Percentiles rank a stretch among this genome's conserved stretches.
Conservation (phyloP, 92 coral and sea anemone species). For the Actinostola sp. region DNA sequence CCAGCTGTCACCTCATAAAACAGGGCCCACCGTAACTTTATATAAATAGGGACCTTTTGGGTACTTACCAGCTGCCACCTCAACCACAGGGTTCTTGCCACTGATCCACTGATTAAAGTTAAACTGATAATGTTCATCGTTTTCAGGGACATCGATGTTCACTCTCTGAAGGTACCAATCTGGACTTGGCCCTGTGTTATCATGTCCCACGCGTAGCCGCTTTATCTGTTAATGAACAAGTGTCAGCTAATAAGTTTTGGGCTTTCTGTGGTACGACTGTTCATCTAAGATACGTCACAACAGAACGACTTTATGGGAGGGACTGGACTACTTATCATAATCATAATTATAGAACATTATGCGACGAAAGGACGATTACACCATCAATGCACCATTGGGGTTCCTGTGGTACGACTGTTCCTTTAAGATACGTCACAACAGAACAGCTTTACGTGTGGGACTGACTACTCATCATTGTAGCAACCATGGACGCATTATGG, state of each 20-base stretch:
- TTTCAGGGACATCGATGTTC: constrained; percentile 67
- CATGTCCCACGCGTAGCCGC: constrained; percentile 69
- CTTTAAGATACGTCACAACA: too few species aligned
- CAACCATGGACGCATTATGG: too few species aligned
- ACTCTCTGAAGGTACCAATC: constrained; percentile 87
- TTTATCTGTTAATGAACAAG: constrained; percentile 43
- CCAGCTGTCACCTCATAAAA: constrained; percentile 52
- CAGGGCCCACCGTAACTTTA: too few species aligned
- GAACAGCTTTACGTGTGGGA: too few species aligned
- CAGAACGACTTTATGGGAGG: too few species aligned
- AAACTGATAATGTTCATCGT: constrained; percentile 75
- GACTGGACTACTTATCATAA: too few species aligned
- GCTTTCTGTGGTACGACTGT: neutral
- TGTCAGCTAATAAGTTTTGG: neutral
- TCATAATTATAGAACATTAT: too few species aligned
- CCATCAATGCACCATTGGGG: too few species aligned
- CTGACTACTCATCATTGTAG: too few species aligned
- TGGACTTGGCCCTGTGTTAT: constrained; percentile 72
- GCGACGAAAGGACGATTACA: too few species aligned
- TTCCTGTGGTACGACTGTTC: too few species aligned
- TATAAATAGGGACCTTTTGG: constrained; percentile 2
- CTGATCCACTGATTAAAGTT: constrained; percentile 82
- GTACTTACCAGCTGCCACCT: constrained; percentile 58
- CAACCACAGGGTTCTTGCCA: constrained; percentile 65
- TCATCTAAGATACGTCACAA: too few species aligned